A percentile compares a stretch with the other conserved stretches of the same genome.
These are phyloP conservation scores for Myotis daubentonii DNA, from an alignment of 2,797 vertebrate species.

Conservation along the genomic window DNA sequence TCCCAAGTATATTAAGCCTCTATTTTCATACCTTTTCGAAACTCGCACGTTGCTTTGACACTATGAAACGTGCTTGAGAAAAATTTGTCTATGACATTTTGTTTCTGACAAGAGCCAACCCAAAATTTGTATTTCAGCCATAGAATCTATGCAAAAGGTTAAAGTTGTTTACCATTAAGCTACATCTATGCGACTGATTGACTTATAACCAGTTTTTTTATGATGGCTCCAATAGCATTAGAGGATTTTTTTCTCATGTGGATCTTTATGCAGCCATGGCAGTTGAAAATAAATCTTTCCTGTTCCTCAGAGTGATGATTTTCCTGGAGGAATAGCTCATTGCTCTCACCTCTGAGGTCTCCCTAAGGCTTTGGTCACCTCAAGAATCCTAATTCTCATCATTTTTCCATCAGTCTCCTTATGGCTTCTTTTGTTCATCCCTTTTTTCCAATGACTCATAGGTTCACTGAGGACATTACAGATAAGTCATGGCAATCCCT, in stretches of 20 bases:
- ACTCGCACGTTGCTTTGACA: slow-evolving; percentile 8
- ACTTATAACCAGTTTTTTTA: neutral
- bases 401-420: neutral
- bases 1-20: neutral
- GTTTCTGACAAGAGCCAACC: slow-evolving; percentile 32
- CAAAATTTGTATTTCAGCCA: neutral
- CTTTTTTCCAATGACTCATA: neutral
- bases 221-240: slow-evolving; percentile 8
- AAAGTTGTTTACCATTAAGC: neutral
- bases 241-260: neutral
- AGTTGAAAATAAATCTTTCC: neutral
- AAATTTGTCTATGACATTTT: slow-evolving; percentile 29
- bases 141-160: slow-evolving; percentile 35
- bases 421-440: neutral
- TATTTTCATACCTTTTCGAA: slow-evolving; percentile 23
- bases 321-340: neutral
- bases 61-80: neutral
- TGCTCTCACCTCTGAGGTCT: neutral
- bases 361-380: neutral
- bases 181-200: neutral
- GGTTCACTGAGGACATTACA: neutral
- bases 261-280: neutral
- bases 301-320: neutral
- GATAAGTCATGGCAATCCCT: neutral
- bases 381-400: neutral